Evolutionary conservation across 2,888 invertebrate genomes (phyloP).

Genomic region (Tribolium freemani): DNA sequence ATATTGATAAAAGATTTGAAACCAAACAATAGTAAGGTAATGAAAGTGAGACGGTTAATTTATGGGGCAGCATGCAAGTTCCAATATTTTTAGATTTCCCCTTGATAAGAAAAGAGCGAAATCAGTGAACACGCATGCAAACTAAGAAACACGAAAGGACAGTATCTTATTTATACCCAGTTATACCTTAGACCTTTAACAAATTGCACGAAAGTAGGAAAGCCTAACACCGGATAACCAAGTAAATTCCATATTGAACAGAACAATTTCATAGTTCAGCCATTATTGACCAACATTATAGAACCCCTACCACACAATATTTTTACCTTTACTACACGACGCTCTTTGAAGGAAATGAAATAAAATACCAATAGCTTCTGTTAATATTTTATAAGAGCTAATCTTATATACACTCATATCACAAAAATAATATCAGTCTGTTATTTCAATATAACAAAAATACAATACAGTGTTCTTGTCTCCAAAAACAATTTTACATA

Average conservation of each 20-base stretch:
- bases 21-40: constrained; percentile 40
- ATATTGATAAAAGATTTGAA: constrained; percentile 47
- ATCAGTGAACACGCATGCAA: constrained; percentile 56
- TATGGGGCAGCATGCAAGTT: constrained; percentile 53
- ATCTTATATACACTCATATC: constrained; percentile 46
- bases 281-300: constrained; percentile 32
- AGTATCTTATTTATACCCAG: constrained; percentile 45
- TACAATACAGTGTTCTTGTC: constrained; percentile 10
- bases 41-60: constrained; percentile 52
- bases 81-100: constrained; percentile 53
- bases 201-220: constrained; percentile 47
- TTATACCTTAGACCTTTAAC: constrained; percentile 50
- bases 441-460: constrained; percentile 37
- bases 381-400: constrained; percentile 35
- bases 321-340: background rate
- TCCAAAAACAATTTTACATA: constrained; percentile 19
- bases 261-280: constrained; percentile 24
- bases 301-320: constrained; percentile 2
- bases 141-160: constrained; percentile 54
- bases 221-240: constrained; percentile 45
- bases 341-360: background rate
- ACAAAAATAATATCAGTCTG: constrained; percentile 52
- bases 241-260: constrained; percentile 44
- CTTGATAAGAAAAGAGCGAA: constrained; percentile 54
- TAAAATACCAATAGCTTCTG: background rate